Evolutionary conservation across 2,888 invertebrate species (phyloP), one percentile per base, ranked within the genome.

Genomic region (Kuschelorhynchus macadamiae): DNA sequence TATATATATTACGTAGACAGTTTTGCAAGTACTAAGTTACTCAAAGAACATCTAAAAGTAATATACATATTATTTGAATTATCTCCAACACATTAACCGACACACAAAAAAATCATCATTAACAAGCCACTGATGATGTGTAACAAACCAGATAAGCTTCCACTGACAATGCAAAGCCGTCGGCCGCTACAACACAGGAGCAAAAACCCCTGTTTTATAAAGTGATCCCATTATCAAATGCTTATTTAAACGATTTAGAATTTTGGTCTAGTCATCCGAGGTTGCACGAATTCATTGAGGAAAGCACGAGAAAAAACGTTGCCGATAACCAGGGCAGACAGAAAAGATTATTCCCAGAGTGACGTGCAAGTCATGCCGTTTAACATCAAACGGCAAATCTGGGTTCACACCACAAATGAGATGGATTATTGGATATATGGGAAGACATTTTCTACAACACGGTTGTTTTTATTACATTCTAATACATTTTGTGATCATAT

Each of bases 171-270:
- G 46, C 52, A 50, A 36, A 46, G 42, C 62, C 44, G 53, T 21
- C 62, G 62, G 25, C 59, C 47, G 47, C 59, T 18, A 46, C 17
- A 46, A 36, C 36, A 44, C 57, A 49, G 57, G 21, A 57, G 57
- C 49, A 57, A 49, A 59, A 56, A 56, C 50, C 61, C 63, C 68
- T 66, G 70, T 70, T 70, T 66, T 59, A 70, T 70, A 70, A 70
- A 70, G 66, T 66, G 70, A 70, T 70, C 70, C 70, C 70, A 70
- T 70, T 70, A 70, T 70, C 70, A 70, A 70, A 70, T 62, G 70
- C 70, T 70, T 70, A 70, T 70, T 70, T 70, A 66, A 70, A 66
- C 70, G 70, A 66, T 66, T 70, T 66, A 55, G 30, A 53, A 52
- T 61, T 63, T 66, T 25, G 49, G 50, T 32, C 56, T 21, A 70